Evolutionary conservation across 2,888 invertebrate species (phyloP).

Genomic region (Marasmarcha lunaedactyla): DNA sequence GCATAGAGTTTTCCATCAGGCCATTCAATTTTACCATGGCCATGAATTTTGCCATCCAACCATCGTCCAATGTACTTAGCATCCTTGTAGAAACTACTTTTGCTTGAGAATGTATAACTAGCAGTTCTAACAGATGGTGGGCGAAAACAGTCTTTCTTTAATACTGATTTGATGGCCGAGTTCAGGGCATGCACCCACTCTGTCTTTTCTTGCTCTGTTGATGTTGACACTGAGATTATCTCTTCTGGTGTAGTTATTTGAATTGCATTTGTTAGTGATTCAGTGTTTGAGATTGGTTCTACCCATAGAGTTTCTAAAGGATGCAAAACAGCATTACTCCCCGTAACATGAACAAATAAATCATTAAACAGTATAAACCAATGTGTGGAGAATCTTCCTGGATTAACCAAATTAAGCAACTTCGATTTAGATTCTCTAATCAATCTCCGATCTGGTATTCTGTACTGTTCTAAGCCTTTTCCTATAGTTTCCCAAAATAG

Average conservation of each 20-base stretch:
- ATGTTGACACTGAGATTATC: constrained; percentile 74
- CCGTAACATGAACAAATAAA: constrained; percentile 80
- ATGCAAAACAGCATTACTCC: constrained; percentile 74
- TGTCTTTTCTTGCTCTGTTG: constrained; percentile 77
- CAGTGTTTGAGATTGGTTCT: constrained; percentile 77
- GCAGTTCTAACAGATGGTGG: constrained; percentile 81
- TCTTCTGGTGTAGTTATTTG: constrained; percentile 85
- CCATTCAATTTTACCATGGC: constrained; percentile 86
- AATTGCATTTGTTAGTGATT: constrained; percentile 73
- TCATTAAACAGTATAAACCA: constrained; percentile 88
- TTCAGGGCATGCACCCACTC: constrained; percentile 86
- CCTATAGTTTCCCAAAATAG: constrained; percentile 81
- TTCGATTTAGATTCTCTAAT: constrained; percentile 81
- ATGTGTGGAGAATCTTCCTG: constrained; percentile 80
- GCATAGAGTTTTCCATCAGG: constrained; percentile 81
- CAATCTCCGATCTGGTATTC: constrained; percentile 77
- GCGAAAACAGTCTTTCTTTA: constrained; percentile 74
- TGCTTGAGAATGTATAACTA: constrained; percentile 76
- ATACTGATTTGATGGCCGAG: constrained; percentile 75
- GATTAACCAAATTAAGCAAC: constrained; percentile 76
- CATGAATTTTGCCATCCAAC: constrained; percentile 86
- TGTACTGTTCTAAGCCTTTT: constrained; percentile 72
- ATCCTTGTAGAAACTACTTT: constrained; percentile 78
- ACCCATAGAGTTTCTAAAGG: constrained; percentile 84
- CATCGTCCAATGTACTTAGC: constrained; percentile 86